Percentiles rank a stretch among this genome's conserved stretches.
phyloP scores from a whole-genome alignment of 2,113 vertebrate genomes.

The Myodes glareolus region DNA sequence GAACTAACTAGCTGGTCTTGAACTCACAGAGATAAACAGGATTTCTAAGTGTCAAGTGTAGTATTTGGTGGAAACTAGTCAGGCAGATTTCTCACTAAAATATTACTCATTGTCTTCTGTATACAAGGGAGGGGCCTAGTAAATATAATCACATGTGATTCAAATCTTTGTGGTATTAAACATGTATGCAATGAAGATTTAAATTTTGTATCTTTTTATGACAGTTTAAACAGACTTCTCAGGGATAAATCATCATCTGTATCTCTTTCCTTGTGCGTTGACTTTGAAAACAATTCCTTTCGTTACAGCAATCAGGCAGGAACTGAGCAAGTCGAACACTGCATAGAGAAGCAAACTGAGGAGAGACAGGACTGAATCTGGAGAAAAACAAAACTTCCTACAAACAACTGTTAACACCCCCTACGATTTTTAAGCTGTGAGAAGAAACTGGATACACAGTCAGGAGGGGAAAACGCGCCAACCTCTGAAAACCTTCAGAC shows the following conservation, averaged over 20 bases:
- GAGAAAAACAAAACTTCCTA: slow-evolving; percentile 83
- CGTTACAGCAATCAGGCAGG: slow-evolving; percentile 95
- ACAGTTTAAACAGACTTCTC: neutral
- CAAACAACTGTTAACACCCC: slow-evolving; percentile 51
- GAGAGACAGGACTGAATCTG: slow-evolving; percentile 84
- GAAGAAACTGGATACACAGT: slow-evolving; percentile 84
- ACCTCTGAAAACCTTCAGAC: slow-evolving; percentile 84
- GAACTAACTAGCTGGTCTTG: too few relatives aligned
- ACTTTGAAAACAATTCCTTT: slow-evolving; percentile 63
- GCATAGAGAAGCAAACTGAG: slow-evolving; percentile 89
- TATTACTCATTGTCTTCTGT: neutral
- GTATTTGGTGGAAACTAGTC: neutral
- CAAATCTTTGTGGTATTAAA: neutral
- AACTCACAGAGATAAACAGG: neutral
- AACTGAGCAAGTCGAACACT: slow-evolving; percentile 95
- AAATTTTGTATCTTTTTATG: neutral
- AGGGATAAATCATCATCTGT: neutral
- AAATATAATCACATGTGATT: neutral
- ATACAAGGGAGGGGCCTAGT: neutral
- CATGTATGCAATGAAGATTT: neutral
- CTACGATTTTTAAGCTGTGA: slow-evolving; percentile 85
- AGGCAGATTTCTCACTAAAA: neutral
- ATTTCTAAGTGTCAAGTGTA: rapidly evolving
- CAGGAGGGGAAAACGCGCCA: slow-evolving; percentile 81
- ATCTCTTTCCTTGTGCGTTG: slow-evolving; percentile 40